Evolutionary conservation across 2,113 vertebrate genomes (phyloP).

Genomic region (Sula dactylatra): DNA sequence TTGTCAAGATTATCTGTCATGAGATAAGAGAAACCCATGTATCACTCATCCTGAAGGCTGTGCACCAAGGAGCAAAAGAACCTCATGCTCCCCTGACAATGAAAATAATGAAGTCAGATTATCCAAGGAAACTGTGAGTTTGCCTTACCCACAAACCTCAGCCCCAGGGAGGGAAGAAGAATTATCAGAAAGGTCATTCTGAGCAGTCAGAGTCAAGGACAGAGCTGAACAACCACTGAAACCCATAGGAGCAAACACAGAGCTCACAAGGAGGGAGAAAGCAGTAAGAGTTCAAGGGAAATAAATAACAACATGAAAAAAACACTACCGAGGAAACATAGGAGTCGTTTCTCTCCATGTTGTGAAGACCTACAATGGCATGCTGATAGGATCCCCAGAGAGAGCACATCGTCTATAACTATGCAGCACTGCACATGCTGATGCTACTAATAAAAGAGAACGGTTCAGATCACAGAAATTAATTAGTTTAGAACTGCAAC

Average conservation of each 20-base stretch:
- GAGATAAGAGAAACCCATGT: slow-evolving; percentile 55
- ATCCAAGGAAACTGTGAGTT: slow-evolving; percentile 70
- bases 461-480: slow-evolving; percentile 74
- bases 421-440: slow-evolving; percentile 64
- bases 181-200: slow-evolving; percentile 77
- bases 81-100: slow-evolving; percentile 63
- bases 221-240: slow-evolving; percentile 61
- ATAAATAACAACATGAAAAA: slow-evolving; percentile 70
- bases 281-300: slow-evolving; percentile 50
- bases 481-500: slow-evolving; percentile 74
- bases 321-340: slow-evolving; percentile 17
- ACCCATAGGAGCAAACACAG: slow-evolving; percentile 56
- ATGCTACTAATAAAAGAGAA: slow-evolving; percentile 73
- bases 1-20: slow-evolving; percentile 66
- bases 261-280: slow-evolving; percentile 36
- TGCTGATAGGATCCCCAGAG: slow-evolving; percentile 66
- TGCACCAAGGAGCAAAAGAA: slow-evolving; percentile 66
- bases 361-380: slow-evolving; percentile 59
- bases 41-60: slow-evolving; percentile 73
- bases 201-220: slow-evolving; percentile 72
- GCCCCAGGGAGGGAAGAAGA: slow-evolving; percentile 63
- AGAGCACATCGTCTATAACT: slow-evolving; percentile 58
- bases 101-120: slow-evolving; percentile 78
- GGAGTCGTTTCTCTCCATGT: slow-evolving; percentile 28
- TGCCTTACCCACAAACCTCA: slow-evolving; percentile 72